Evolutionary conservation across 1,140 invertebrate genomes (phyloP), one percentile per base, ranked within the genome.

Genomic region (Latrodectus geometricus): DNA sequence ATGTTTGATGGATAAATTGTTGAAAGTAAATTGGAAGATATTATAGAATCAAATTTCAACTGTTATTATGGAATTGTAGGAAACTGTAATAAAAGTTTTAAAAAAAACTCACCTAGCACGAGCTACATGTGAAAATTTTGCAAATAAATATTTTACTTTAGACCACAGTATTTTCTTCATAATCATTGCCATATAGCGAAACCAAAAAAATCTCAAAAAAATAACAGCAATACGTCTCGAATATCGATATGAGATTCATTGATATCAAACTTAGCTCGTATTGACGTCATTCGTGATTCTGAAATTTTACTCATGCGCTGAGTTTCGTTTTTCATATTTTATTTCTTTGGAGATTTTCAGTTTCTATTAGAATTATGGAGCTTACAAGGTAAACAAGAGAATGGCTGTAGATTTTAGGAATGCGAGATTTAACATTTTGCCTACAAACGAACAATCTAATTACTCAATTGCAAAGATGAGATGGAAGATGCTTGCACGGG

Each of bases 401-500:
- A 88, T 88, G 88, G 88, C 85, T 35, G 78, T 87, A 48, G 88
- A 88, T 48, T 75, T 82, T 68, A 70, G 79, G 35, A 72, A 73
- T 54, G 80, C 87, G 54, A 68, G 52, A 14, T 20, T 61, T 15
- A 88, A 73, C n/a, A 76, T 20, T 69, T 20, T 86, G 11, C 12
- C 61, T n/a, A 86, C 70, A 11, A 78, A 86, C 56, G 48, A 49
- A 52, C 68, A 86, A 50, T 56, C 86, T 15, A 74, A 86, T 17
- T 54, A 66, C 5, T 88, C 88, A 21, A 85, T 87, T 48, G 88
- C 88, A 69, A 88, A 88, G 77, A 82, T 88, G 79, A 69, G 88
- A 66, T 88, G 88, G 88, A 86, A 82, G 54, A 80, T 88, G 85
- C 85, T 88, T 65, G 88, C 88, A 49, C 87, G 76, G 85, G 85